These are phyloP conservation scores for Phortica variegata DNA, from an alignment of 1,140 invertebrate species.

Conservation along the genomic window DNA sequence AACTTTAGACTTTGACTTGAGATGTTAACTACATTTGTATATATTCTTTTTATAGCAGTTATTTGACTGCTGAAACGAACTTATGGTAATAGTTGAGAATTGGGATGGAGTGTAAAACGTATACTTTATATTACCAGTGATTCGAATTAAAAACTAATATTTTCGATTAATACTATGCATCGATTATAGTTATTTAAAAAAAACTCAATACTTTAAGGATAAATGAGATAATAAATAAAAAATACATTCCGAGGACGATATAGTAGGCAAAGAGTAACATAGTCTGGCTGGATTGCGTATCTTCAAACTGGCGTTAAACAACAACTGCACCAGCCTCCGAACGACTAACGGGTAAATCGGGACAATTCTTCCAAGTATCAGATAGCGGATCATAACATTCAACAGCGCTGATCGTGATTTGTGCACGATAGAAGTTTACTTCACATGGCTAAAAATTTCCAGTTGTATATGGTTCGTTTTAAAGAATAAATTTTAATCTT, in stretches of 20 bases:
- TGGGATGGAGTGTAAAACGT: slow-evolving; percentile 30
- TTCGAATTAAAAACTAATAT: slow-evolving; percentile 14
- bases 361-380: slow-evolving; percentile 75
- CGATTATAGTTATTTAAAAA: slow-evolving; percentile 20
- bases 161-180: slow-evolving; percentile 5
- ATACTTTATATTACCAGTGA: slow-evolving; percentile 37
- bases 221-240: neutral
- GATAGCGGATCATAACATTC: slow-evolving; percentile 80
- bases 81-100: neutral
- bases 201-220: slow-evolving; percentile 6
- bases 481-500: slow-evolving; percentile 4
- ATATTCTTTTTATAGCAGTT: too few species aligned
- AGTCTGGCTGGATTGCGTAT: neutral
- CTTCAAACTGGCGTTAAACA: slow-evolving; percentile 52
- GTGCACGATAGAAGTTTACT: slow-evolving; percentile 79
- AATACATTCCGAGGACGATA: slow-evolving; percentile 11
- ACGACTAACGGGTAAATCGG: slow-evolving; percentile 75
- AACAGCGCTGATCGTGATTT: slow-evolving; percentile 76
- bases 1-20: too few species aligned
- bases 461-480: neutral
- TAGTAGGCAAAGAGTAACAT: slow-evolving; percentile 5
- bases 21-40: too few species aligned
- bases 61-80: slow-evolving; percentile 5
- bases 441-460: slow-evolving; percentile 61
- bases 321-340: slow-evolving; percentile 79